Conservation (phyloP, 1,140 invertebrate genomes). For the Globodera rostochiensis region DNA sequence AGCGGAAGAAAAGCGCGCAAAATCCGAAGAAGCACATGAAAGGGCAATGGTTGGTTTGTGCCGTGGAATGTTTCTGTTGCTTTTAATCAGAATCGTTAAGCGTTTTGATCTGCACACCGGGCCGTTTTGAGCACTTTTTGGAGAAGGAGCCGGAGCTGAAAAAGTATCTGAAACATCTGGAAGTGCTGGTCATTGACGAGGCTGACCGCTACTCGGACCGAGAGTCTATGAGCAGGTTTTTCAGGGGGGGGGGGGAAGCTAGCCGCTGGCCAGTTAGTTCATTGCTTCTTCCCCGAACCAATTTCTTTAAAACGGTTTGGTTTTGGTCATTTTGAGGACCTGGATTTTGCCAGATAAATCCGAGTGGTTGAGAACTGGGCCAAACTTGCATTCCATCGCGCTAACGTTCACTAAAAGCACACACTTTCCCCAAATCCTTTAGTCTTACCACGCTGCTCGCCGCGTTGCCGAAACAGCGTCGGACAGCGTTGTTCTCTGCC, state of each 20-base stretch:
- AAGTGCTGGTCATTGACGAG: constrained; percentile 92
- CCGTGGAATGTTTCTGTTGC: no score
- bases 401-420: no score
- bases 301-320: constrained; percentile 18
- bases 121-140: constrained; percentile 53
- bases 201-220: constrained; percentile 90
- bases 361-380: no score
- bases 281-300: not conserved
- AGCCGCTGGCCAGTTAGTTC: no score
- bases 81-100: constrained; percentile 27
- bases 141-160: constrained; percentile 49
- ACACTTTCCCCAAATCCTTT: not conserved
- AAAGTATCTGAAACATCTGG: constrained; percentile 70
- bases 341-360: no score
- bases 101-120: constrained; percentile 61
- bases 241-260: no score
- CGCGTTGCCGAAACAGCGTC: constrained; percentile 85
- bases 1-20: constrained; percentile 31
- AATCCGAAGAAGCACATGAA: constrained; percentile 37
- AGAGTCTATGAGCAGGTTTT: constrained; percentile 78
- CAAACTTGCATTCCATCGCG: no score
- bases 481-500: constrained; percentile 95
- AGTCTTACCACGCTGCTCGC: constrained; percentile 86
- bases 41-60: not conserved
- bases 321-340: no score